phyloP scores from a whole-genome alignment of 2,113 vertebrate species.

The Trichomycterus rosablanca region DNA sequence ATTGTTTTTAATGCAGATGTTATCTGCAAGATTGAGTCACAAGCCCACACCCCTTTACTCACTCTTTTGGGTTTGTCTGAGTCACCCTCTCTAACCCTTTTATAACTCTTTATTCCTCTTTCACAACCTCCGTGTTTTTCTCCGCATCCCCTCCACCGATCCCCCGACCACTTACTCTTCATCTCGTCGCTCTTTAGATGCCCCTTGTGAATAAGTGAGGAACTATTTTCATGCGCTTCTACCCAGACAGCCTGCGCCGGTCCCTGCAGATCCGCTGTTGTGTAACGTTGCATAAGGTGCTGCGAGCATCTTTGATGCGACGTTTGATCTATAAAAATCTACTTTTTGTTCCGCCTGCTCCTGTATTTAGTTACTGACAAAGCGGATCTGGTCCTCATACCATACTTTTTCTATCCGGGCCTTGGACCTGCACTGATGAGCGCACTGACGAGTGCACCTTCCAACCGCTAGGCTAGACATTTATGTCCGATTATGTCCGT shows the following conservation, averaged over 20 bases:
- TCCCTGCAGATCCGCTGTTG: not conserved
- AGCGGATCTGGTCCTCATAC: no score
- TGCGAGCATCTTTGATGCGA: no score
- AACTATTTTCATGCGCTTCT: constrained; percentile 12
- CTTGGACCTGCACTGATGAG: no score
- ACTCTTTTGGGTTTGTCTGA: constrained; percentile 32
- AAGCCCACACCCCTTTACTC: constrained; percentile 48
- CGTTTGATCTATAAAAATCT: no score
- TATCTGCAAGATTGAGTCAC: constrained; percentile 45
- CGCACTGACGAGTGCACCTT: no score
- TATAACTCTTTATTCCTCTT: constrained; percentile 50
- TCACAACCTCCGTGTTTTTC: constrained; percentile 48
- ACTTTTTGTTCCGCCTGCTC: no score
- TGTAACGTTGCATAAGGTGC: not conserved
- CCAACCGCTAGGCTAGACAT: no score
- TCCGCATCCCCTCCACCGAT: not conserved
- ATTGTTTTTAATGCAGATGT: constrained; percentile 29
- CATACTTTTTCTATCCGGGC: no score
- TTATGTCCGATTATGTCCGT: no score
- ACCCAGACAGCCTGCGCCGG: constrained; percentile 10
- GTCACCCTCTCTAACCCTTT: no score
- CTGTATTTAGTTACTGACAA: no score
- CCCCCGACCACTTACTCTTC: constrained; percentile 4
- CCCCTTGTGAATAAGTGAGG: constrained; percentile 17
- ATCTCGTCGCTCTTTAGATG: constrained; percentile 5